phyloP scores from a whole-genome alignment of 2,888 invertebrate species.

The Apodemia mormo region DNA sequence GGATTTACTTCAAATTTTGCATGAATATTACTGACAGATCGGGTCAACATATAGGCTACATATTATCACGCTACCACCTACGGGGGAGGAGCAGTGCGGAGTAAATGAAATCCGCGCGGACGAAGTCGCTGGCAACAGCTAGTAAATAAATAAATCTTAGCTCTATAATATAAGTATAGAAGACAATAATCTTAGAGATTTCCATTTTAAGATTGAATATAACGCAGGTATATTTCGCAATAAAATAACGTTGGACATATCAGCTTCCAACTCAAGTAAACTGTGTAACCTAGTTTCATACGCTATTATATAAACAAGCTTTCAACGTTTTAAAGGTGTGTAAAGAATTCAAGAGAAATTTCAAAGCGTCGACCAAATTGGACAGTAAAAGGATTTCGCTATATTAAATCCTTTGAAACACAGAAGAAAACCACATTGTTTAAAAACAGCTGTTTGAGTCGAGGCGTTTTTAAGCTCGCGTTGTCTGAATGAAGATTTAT shows the following conservation, averaged over 20 bases:
- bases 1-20: no score
- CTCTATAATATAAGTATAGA: no score
- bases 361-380: background rate
- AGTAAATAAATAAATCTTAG: no score
- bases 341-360: slow-evolving; percentile 6
- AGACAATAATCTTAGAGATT: no score
- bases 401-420: slow-evolving; percentile 12
- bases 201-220: no score
- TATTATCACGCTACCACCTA: no score
- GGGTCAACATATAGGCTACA: no score
- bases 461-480: background rate
- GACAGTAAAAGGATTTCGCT: slow-evolving; percentile 15
- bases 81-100: no score
- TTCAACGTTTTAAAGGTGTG: slow-evolving; percentile 5
- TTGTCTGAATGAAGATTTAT: background rate
- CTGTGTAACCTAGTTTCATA: background rate
- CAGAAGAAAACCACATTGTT: slow-evolving; percentile 1
- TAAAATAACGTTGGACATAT: background rate
- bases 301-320: slow-evolving; percentile 5
- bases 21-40: no score
- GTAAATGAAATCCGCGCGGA: no score
- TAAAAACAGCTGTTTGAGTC: slow-evolving; percentile 1
- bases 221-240: background rate
- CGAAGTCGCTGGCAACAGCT: no score
- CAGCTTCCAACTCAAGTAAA: background rate